These are phyloP conservation scores for Amiota minor DNA, from an alignment of 2,888 invertebrate species.

Conservation along the genomic window DNA sequence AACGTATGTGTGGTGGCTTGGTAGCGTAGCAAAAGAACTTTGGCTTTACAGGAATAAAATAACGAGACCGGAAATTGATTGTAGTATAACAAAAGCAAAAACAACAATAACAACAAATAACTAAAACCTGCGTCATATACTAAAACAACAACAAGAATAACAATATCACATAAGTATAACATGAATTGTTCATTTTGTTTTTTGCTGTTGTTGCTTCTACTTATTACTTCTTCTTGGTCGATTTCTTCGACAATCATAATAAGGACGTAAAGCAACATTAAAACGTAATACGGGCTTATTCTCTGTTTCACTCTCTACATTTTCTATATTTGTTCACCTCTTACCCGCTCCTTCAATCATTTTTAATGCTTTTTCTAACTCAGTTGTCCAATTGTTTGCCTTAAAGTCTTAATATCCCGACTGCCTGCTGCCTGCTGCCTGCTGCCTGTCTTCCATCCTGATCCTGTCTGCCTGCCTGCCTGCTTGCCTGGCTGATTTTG, in stretches of 20 bases:
- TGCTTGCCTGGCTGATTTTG: too few relatives aligned
- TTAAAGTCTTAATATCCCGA: too few relatives aligned
- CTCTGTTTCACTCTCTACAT: background rate
- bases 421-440: constrained; percentile 7
- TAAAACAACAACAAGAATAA: background rate
- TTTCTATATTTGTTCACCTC: background rate
- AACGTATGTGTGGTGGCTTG: background rate
- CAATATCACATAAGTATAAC: background rate
- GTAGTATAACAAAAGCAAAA: constrained; percentile 1
- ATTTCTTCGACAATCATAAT: background rate
- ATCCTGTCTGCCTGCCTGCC: too few relatives aligned
- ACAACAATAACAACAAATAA: background rate
- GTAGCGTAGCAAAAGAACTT: constrained; percentile 11
- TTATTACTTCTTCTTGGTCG: background rate
- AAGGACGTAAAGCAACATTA: constrained; percentile 22
- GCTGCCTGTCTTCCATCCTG: too few relatives aligned
- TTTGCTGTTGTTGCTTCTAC: background rate
- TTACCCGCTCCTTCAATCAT: background rate
- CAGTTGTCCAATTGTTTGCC: background rate
- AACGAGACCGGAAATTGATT: constrained; percentile 27
- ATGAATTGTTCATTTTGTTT: background rate
- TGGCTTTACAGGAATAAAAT: background rate
- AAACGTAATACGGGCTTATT: constrained; percentile 9
- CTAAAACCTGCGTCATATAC: constrained; percentile 1
- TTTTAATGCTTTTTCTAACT: background rate